Evolutionary conservation across 2,113 vertebrate species (phyloP).

Genomic region (Percopsis transmontana): DNA sequence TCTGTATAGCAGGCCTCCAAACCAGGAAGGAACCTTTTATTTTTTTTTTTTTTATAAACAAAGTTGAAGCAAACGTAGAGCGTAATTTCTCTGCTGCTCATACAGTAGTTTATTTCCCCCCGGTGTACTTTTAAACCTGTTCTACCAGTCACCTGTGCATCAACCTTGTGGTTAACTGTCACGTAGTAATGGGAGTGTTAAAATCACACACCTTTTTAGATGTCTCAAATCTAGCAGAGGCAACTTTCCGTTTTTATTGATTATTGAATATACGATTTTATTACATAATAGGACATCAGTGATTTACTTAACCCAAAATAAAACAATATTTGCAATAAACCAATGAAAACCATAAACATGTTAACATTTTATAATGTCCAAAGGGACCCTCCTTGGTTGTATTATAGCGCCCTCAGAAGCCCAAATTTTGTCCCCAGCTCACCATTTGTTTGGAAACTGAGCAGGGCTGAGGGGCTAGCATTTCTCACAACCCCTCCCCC

Average conservation of each 20-base stretch:
- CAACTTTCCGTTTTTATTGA: not conserved
- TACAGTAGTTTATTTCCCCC: not conserved
- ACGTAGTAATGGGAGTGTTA: not conserved
- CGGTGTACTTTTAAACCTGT: constrained; percentile 13
- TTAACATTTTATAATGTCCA: no score
- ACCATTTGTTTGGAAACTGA: no score
- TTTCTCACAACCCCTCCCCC: no score
- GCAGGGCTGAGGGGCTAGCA: no score
- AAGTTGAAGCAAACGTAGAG: not conserved
- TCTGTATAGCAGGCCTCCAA: constrained; percentile 1
- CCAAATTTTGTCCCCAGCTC: no score
- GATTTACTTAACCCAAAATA: no score
- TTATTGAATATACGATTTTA: not conserved
- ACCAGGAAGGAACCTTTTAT: not conserved
- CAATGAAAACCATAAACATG: no score
- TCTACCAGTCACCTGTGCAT: not conserved
- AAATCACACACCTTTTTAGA: not conserved
- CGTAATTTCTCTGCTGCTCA: not conserved
- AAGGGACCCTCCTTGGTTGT: no score
- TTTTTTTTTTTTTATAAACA: no score
- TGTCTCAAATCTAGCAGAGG: not conserved
- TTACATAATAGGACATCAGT: no score
- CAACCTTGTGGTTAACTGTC: constrained; percentile 7
- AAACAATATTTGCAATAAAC: no score
- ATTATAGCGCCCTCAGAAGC: no score